Percentiles rank a stretch among this genome's conserved stretches.
These are phyloP conservation scores for Choloepus didactylus DNA, from an alignment of 2,797 vertebrate species.

Conservation along the genomic window DNA sequence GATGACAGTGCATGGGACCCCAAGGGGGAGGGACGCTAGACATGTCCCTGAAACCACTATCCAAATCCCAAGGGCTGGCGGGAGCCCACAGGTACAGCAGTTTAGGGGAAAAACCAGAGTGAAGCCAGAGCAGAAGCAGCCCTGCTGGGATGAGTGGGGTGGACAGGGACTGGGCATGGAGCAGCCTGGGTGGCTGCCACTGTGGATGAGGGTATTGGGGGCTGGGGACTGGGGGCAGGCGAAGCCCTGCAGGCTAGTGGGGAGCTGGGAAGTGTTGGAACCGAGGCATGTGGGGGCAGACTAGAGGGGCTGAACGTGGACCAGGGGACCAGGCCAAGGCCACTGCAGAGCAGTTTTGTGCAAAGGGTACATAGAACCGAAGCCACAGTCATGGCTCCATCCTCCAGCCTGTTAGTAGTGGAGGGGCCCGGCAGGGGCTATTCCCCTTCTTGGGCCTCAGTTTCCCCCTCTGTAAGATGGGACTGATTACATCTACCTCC, in stretches of 20 bases:
- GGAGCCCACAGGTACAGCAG: not conserved
- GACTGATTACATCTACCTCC: not conserved
- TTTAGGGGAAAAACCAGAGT: not conserved
- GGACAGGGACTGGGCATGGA: no score
- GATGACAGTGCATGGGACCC: not conserved
- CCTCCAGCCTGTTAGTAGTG: not conserved
- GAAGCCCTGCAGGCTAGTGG: not conserved
- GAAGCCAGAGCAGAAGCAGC: not conserved
- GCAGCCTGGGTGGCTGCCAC: no score
- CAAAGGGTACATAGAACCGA: not conserved
- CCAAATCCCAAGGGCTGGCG: not conserved
- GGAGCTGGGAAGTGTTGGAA: not conserved
- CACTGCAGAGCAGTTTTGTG: not conserved
- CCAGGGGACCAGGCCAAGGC: not conserved
- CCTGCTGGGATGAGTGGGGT: not conserved
- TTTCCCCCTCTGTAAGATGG: not conserved
- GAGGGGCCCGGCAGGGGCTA: not conserved
- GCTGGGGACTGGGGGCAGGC: not conserved
- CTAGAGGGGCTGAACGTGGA: fast-evolving
- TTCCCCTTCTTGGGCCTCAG: not conserved
- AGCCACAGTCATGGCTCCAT: fast-evolving
- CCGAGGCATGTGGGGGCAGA: not conserved
- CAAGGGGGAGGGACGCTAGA: not conserved
- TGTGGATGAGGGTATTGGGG: not conserved
- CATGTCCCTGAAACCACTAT: not conserved